These are phyloP conservation scores for Lophura nycthemera DNA, from an alignment of 2,113 vertebrate genomes.

Conservation along the genomic window DNA sequence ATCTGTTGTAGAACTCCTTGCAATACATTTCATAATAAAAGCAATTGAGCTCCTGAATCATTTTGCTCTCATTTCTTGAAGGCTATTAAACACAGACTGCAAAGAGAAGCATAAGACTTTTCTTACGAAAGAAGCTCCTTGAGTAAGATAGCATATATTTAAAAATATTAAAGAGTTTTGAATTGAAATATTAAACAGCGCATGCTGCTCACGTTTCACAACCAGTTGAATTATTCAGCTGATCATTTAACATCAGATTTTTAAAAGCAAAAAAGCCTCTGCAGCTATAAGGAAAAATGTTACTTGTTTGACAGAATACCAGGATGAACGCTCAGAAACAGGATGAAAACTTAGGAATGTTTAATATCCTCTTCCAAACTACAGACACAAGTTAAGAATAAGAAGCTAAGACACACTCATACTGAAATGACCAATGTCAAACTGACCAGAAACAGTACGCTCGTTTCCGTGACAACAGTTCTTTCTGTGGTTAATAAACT, in stretches of 20 bases:
- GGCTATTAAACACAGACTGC: neutral
- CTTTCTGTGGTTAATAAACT: neutral
- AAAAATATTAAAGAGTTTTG: neutral
- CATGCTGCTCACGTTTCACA: accelerated
- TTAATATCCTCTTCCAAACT: conserved; percentile 12
- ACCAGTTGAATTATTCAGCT: neutral
- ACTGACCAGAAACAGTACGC: neutral
- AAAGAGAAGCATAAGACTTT: neutral
- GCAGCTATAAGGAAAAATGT: neutral
- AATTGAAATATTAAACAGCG: neutral
- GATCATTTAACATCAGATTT: neutral
- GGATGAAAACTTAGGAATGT: neutral
- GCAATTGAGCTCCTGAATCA: neutral
- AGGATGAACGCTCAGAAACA: neutral
- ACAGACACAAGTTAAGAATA: neutral
- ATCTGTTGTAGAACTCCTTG: neutral
- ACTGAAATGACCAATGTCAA: accelerated
- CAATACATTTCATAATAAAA: neutral
- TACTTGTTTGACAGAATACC: neutral
- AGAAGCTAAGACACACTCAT: neutral
- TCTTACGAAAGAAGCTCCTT: neutral
- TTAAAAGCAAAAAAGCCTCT: neutral
- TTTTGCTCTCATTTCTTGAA: neutral
- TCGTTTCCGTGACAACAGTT: neutral
- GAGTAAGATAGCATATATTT: neutral